Conservation (phyloP, 2,888 invertebrate genomes). For the Chrysodeixis includens region DNA sequence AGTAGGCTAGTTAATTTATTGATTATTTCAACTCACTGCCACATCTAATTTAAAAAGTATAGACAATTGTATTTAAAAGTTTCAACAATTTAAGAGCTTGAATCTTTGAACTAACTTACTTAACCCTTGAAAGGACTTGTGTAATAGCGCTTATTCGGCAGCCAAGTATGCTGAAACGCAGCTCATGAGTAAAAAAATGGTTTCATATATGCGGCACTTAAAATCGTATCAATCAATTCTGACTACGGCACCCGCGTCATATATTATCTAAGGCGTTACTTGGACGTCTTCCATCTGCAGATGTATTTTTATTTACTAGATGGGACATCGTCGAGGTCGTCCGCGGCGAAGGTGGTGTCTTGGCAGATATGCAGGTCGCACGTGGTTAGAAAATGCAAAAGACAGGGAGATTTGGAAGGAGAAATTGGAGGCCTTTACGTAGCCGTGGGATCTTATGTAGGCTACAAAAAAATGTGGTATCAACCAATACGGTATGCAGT, state of each 20-base stretch:
- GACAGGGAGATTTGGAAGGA: no score
- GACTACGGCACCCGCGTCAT: slow-evolving; percentile 62
- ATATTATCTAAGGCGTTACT: slow-evolving; percentile 66
- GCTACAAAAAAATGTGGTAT: no score
- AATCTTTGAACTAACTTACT: no score
- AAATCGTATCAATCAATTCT: slow-evolving; percentile 68
- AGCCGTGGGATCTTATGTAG: no score
- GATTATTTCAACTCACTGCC: neutral
- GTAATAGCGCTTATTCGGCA: slow-evolving; percentile 10
- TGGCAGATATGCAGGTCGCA: no score
- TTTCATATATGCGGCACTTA: slow-evolving; percentile 61
- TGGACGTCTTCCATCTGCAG: slow-evolving; percentile 64
- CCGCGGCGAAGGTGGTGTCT: no score
- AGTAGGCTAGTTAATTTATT: no score
- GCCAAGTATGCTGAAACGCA: slow-evolving; percentile 33
- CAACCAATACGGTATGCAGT: no score
- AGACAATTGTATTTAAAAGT: neutral
- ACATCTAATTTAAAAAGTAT: neutral
- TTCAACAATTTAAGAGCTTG: neutral
- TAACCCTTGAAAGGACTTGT: neutral
- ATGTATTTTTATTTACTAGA: slow-evolving; percentile 39
- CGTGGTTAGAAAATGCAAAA: no score
- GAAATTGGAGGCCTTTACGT: no score
- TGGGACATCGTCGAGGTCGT: no score
- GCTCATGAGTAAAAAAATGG: slow-evolving; percentile 50